A percentile compares a stretch with the other conserved stretches of the same genome.
phyloP scores from a whole-genome alignment of 2,888 invertebrate species.

The Linhomoeus sp. region DNA sequence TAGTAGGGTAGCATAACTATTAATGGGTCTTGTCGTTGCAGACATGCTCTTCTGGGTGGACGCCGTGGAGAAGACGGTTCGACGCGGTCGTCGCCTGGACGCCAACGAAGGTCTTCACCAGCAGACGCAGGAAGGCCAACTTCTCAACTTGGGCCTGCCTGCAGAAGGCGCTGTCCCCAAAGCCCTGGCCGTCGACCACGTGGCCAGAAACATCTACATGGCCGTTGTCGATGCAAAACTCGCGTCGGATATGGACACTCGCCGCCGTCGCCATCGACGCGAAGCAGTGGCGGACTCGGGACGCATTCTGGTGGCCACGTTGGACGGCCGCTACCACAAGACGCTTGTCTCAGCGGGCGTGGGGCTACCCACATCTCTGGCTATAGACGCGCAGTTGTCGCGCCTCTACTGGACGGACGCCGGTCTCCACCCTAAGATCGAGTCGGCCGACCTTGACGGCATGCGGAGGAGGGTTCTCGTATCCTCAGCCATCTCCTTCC shows the following conservation, averaged over 20 bases:
- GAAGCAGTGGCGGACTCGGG: too few species aligned
- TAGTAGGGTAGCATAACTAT: too few species aligned
- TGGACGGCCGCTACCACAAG: constrained; percentile 68
- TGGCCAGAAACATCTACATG: constrained; percentile 26
- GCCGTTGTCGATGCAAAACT: constrained; percentile 3
- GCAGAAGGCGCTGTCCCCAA: constrained; percentile 41
- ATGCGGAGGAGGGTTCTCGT: constrained; percentile 58
- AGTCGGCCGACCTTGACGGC: constrained; percentile 90
- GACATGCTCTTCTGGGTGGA: constrained; percentile 91
- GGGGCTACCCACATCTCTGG: constrained; percentile 69
- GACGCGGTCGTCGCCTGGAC: too few species aligned
- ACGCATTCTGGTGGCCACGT: constrained; percentile 58
- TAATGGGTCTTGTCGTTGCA: too few species aligned
- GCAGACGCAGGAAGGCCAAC: constrained; percentile 23
- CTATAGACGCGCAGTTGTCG: constrained; percentile 48
- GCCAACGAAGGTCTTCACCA: constrained; percentile 7
- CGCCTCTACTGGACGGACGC: constrained; percentile 79
- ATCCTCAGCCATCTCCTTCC: constrained; percentile 58
- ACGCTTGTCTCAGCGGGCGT: constrained; percentile 48
- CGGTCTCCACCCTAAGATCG: constrained; percentile 73
- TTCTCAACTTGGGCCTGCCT: constrained; percentile 20
- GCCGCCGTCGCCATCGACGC: too few species aligned
- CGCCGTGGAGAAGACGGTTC: constrained; percentile 37
- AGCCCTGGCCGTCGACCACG: constrained; percentile 70
- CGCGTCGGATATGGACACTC: too few species aligned